Evolutionary conservation across 2,888 invertebrate genomes (phyloP).

Genomic region (Leucania comma): DNA sequence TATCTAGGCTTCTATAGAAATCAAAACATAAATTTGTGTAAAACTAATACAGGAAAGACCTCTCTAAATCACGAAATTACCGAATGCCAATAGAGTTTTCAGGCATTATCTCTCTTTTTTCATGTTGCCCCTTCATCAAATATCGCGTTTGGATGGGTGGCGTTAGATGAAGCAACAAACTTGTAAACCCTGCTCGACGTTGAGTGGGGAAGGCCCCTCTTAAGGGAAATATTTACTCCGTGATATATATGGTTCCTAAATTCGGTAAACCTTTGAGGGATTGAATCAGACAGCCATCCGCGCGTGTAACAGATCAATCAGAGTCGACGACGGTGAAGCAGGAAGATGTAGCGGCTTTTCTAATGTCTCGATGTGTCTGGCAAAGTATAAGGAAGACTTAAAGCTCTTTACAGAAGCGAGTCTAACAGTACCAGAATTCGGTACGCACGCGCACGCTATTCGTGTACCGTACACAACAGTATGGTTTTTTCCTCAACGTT

Average conservation of each 20-base stretch:
- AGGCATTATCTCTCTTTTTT: too few relatives aligned
- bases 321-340: constrained; percentile 25
- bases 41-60: too few relatives aligned
- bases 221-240: constrained; percentile 51
- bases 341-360: constrained; percentile 38
- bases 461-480: constrained; percentile 43
- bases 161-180: too few relatives aligned
- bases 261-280: constrained; percentile 73
- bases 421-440: constrained; percentile 59
- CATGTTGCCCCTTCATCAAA: too few relatives aligned
- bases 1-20: too few relatives aligned
- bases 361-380: constrained; percentile 22
- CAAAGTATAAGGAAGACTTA: constrained; percentile 42
- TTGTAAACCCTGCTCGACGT: too few relatives aligned
- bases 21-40: too few relatives aligned
- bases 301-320: constrained; percentile 62
- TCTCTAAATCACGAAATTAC: too few relatives aligned
- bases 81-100: too few relatives aligned
- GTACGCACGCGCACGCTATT: constrained; percentile 41
- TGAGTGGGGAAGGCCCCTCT: too few relatives aligned
- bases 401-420: constrained; percentile 44
- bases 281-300: constrained; percentile 67
- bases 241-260: constrained; percentile 68
- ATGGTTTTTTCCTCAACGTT: constrained; percentile 37
- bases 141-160: too few relatives aligned